Evolutionary conservation across 2,797 vertebrate species (phyloP), one percentile per base, ranked within the genome.

Genomic region (Tinamus major): DNA sequence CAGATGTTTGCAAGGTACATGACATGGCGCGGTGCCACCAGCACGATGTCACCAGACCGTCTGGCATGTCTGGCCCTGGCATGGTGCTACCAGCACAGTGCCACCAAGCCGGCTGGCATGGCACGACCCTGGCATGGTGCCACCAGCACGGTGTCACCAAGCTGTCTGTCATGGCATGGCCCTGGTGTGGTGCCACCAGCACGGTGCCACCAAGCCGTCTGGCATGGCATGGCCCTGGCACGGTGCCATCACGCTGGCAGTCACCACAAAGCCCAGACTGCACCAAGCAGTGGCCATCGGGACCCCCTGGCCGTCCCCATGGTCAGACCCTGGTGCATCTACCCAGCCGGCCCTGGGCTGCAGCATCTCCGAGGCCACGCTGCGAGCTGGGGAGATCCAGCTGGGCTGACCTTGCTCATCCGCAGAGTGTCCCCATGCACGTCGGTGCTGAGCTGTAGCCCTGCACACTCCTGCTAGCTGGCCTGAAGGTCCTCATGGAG

Each of bases 81-180:
- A 44, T 24, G 5, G 49, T 14, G 49, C 49, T 24, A 51, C 49
- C 49, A 13, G 13, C 42, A 51, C 21, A 5, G 1, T 26, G 6
- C 18, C 39, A 42, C 33, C 11, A 9, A 4, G 2, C 20, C 0
- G 2, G 5, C 6, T 70, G 29, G 44, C 48, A 7, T 0, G 0
- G 29, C 23, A 4, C 13, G 26, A 13, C 49, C 49, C 49, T 42
- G 12, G 39, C 48, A 44, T 24, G 6, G 51, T 17, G 51, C 51
- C 51, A 53, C 51, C 51, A 16, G 15, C 37, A 46, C 21, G 4
- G 1, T 26, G 6, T 15, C 39, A 42, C 33, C 9, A 9, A 4
- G 2, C 20, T 0, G 2, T 4, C 7, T 65, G 31, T 39, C 41
- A 7, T 0, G 0, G 29, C 24, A 4, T 11, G 14, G 13, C 51